Conservation (phyloP, 2,113 vertebrate genomes). For the Halichoeres trimaculatus region DNA sequence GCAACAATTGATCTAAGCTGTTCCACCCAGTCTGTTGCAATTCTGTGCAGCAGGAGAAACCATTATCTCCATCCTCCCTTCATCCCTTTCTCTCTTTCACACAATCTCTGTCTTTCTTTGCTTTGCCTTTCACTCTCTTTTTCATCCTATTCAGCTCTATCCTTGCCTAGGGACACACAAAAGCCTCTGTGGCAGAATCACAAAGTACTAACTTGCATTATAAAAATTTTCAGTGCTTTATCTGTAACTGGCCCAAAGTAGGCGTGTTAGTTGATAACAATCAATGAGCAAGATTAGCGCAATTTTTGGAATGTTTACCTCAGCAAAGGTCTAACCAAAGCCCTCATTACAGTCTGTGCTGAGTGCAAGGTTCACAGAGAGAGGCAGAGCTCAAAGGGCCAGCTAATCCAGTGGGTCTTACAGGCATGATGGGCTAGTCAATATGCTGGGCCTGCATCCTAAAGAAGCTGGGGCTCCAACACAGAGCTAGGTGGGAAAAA, state of each 20-base stretch:
- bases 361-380: conserved; percentile 62
- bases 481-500: conserved; percentile 52
- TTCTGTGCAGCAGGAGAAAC: conserved; percentile 61
- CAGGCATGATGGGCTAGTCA: conserved; percentile 78
- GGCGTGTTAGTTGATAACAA: conserved; percentile 59
- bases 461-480: conserved; percentile 67
- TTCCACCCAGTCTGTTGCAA: conserved; percentile 71
- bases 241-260: conserved; percentile 46
- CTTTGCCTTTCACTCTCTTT: conserved; percentile 19
- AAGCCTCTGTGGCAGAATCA: conserved; percentile 31
- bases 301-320: conserved; percentile 72
- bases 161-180: conserved; percentile 45
- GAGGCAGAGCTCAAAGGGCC: conserved; percentile 72
- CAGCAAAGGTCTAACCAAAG: conserved; percentile 69
- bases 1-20: conserved; percentile 78
- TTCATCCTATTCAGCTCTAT: conserved; percentile 38
- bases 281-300: conserved; percentile 62
- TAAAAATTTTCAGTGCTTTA: conserved; percentile 24
- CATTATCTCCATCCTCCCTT: conserved; percentile 67
- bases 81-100: conserved; percentile 29
- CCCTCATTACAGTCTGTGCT: conserved; percentile 74
- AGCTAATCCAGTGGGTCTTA: conserved; percentile 79
- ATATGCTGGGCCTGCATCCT: conserved; percentile 72
- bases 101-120: conserved; percentile 39
- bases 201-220: conserved; percentile 48